Evolutionary conservation across 2,888 invertebrate species (phyloP), one percentile per base, ranked within the genome.

Genomic region (Maniola hyperantus): DNA sequence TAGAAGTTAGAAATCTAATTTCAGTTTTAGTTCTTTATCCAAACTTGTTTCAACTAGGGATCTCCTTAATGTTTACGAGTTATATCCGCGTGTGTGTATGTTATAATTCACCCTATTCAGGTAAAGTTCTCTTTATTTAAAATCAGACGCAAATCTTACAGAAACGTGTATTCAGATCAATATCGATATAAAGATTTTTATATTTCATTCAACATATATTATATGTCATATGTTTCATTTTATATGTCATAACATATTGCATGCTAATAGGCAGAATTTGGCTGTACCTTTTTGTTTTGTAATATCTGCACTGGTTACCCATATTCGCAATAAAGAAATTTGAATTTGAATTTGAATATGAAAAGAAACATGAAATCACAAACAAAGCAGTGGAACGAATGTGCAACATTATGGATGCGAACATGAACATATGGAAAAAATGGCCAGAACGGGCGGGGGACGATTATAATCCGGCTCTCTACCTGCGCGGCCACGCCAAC

Each of bases 381-480:
- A 62, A 62, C 42, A 54, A 53, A 59, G 26, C 36, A 46, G 33
- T n/a, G 44, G 51, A 34, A 7, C 44, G 33, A 51, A 44, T 20
- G 58, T 53, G 51, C 63, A 46, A 34, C 34, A 64, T 15, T 48
- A 58, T 48, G 58, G 58, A 64, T 36, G 15, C 58, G 34, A 64
- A 64, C 46, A 33, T 53, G 62, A 53, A 62, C 62, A 63, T 13
- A 50, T 50, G 53, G 39, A 65, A 64, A 58, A 64, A 61, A 70
- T 70, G 59, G 46, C 34, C 61, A 67, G 59, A 60, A 58, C 63
- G 33, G 65, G 76, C 70, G 75, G 75, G 81, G 78, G 80, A 83
- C 82, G 81, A 86, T 84, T 84, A 83, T 83, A 85, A 84, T 83
- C 81, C 82, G 80, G 80, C 79, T 81, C 78, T 79, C 87, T 89